Base-by-base conservation (phyloP, 1,140 invertebrate genomes). In the Panagrolaimus sp. region DNA sequence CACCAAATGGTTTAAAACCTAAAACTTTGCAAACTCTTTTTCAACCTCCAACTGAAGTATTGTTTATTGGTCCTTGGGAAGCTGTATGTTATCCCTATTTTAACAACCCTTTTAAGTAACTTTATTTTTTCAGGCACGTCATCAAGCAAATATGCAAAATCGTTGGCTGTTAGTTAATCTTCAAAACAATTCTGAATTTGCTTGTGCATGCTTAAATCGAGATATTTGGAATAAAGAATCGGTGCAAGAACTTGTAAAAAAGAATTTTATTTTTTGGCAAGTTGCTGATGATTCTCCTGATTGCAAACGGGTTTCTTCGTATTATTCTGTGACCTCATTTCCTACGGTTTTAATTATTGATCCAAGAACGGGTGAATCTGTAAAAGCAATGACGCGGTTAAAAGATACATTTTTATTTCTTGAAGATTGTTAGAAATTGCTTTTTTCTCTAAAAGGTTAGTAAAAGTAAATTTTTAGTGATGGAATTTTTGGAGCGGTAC, bases 201-300 rank as follows among this genome's bases (percentile, higher is more conserved):
- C 52, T 14, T 58, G 21, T 26, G 15, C 52, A 26, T 58, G 52
- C 17, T 12, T 58, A 1, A 58, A 58, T 58, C 52, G 52, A 21
- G 52, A 58, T 21, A 58, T 58, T n/a, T 58, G 52, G 52, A 12
- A 21, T 28, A n/a, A 58, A 28, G 52, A 58, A 58, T n/a, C 8
- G 12, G 52, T 58, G 21, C 52, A 28, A 12, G 52, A 58, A 28
- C 21, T 58, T 21, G 10, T 58, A 2, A n/a, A 14, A 26, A 58
- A 58, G 52, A 58, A 58, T 28, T 58, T 58, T 26, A 26, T 58
- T 28, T 58, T 58, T 28, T 58, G 52, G 52, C 52, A 58, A 21
- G 52, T 58, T 28, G 15, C 52, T 58, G 52, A 58, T 28, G 28
- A 58, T 28, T 6, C 28, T 58, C 52, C 52, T 28, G 52, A 58